Conservation (phyloP, 2,797 vertebrate species). For the Poecilia wingei region DNA sequence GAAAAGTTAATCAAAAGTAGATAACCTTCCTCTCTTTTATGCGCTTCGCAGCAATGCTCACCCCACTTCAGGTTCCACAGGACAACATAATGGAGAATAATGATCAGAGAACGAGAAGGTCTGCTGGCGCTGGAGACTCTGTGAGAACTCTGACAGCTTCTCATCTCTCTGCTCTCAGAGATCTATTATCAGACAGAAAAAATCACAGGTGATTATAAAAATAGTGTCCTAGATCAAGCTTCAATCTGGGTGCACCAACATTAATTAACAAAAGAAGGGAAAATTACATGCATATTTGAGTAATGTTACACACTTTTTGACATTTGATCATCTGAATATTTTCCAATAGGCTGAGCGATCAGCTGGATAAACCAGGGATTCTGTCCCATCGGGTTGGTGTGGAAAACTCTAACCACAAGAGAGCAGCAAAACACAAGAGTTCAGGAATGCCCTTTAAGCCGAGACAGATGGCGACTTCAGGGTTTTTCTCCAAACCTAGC, state of each 20-base stretch:
- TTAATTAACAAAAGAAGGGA: not conserved
- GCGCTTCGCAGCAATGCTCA: conserved; percentile 18
- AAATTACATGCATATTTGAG: not conserved
- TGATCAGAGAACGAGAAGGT: conserved; percentile 5
- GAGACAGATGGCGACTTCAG: not conserved
- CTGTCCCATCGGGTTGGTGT: not conserved
- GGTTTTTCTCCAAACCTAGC: not conserved
- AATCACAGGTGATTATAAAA: conserved; percentile 52
- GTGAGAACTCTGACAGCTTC: conserved; percentile 19
- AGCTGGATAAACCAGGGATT: not conserved
- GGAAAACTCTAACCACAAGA: conserved; percentile 30
- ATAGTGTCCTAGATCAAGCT: not conserved
- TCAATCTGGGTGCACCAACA: not conserved
- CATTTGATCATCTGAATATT: not conserved
- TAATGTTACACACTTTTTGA: not conserved
- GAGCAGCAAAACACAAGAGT: conserved; percentile 30
- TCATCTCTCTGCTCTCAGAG: conserved; percentile 53
- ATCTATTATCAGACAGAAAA: conserved; percentile 62
- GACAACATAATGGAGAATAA: conserved; percentile 22
- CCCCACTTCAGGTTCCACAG: conserved; percentile 7
- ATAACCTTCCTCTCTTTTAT: conserved; percentile 7
- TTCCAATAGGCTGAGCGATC: not conserved
- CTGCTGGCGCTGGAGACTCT: not conserved
- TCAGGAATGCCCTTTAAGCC: not conserved
- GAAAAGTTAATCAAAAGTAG: not conserved